These are phyloP conservation scores for Lumbricus terrestris DNA, from an alignment of 2,888 invertebrate species.

Conservation along the genomic window DNA sequence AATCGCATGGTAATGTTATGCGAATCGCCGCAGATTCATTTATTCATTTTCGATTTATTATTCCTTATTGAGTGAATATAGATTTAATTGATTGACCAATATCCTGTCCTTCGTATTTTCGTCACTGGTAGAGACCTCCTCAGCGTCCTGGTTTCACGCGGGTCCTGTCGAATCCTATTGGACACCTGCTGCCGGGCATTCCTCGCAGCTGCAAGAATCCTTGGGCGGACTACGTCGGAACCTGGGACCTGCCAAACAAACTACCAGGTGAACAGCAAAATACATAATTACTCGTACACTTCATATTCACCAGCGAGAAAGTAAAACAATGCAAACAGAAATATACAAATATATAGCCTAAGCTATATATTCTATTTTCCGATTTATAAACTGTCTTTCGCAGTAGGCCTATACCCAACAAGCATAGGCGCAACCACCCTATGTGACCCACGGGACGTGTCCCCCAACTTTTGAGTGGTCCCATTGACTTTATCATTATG, in stretches of 20 bases:
- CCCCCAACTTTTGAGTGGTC: no score
- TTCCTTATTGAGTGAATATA: not conserved
- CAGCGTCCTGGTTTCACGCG: conserved; percentile 46
- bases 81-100: not conserved
- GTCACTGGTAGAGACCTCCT: not conserved
- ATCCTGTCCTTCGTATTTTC: not conserved
- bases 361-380: no score
- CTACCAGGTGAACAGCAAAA: conserved; percentile 47
- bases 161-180: conserved; percentile 51
- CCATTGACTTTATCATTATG: no score
- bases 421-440: no score
- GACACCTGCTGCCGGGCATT: conserved; percentile 51
- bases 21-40: not conserved
- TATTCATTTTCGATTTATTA: not conserved
- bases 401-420: no score
- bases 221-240: conserved; percentile 58
- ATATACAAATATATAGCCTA: no score
- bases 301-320: not conserved
- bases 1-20: not conserved
- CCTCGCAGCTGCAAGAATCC: conserved; percentile 51
- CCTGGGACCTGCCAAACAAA: conserved; percentile 56
- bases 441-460: no score
- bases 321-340: not conserved
- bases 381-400: no score
- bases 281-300: not conserved